phyloP scores from a whole-genome alignment of 2,797 vertebrate genomes.

The Pangasius mekongensis region DNA sequence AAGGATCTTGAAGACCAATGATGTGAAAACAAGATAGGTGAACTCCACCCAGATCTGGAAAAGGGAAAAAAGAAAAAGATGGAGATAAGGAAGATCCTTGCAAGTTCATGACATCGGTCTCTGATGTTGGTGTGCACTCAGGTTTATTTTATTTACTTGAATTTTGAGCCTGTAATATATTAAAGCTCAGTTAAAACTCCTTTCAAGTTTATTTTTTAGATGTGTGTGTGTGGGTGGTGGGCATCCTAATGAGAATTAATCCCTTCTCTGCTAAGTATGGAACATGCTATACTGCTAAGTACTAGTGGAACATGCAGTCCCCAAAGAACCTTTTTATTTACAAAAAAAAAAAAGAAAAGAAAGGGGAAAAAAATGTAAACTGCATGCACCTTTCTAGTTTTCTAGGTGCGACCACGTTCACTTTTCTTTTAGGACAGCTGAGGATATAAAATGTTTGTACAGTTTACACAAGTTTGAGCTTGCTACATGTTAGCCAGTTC shows the following conservation, averaged over 20 bases:
- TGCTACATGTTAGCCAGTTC: neutral
- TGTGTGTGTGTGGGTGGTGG: neutral
- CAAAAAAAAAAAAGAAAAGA: neutral
- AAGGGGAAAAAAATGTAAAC: no score
- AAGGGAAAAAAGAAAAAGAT: neutral
- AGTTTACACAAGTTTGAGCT: neutral
- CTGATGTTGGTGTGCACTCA: neutral
- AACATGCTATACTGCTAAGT: no score
- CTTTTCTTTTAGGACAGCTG: neutral
- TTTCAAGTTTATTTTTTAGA: neutral
- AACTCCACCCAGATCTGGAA: slow-evolving; percentile 71
- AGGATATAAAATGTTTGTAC: neutral
- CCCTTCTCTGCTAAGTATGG: neutral
- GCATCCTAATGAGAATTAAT: neutral
- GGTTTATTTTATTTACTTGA: neutral
- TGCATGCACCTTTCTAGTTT: neutral
- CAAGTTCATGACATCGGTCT: neutral
- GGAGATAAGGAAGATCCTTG: neutral
- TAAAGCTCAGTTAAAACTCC: neutral
- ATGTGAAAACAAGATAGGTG: slow-evolving; percentile 68
- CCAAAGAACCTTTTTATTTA: no score
- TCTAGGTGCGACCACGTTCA: neutral
- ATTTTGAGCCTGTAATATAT: neutral
- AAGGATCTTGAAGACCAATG: slow-evolving; percentile 44
- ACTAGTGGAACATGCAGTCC: neutral